Conservation (phyloP, 1,140 invertebrate species). For the Penaeus indicus region DNA sequence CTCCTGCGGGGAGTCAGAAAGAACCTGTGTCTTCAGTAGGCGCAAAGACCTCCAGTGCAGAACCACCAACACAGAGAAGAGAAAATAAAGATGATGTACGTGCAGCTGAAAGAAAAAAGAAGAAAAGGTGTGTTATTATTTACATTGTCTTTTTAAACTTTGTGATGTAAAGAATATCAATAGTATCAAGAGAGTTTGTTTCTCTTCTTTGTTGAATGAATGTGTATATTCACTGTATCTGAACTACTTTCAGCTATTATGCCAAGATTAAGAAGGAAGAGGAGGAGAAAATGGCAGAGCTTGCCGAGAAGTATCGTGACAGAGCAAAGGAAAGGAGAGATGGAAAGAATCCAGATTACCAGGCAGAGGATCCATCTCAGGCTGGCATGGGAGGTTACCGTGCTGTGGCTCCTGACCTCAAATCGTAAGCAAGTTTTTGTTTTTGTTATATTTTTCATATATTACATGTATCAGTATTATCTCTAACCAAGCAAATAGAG, state of each 20-base stretch:
- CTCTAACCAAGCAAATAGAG: not conserved
- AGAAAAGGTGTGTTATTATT: constrained; percentile 69
- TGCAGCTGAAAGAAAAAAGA: constrained; percentile 72
- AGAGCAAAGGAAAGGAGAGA: constrained; percentile 94
- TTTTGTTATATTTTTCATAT: not conserved
- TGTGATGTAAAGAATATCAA: not conserved
- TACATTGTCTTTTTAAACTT: not conserved
- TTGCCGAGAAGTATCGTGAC: constrained; percentile 96
- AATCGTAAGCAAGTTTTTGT: constrained; percentile 78
- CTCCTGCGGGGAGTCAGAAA: constrained; percentile 62
- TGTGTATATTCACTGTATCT: not conserved
- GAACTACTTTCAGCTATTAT: constrained; percentile 79
- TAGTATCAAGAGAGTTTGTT: not conserved
- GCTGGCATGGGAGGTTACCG: constrained; percentile 91
- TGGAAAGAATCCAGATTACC: constrained; percentile 80
- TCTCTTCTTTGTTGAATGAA: not conserved
- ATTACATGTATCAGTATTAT: not conserved
- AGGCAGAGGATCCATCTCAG: constrained; percentile 85
- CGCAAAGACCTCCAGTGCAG: constrained; percentile 58
- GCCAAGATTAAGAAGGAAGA: constrained; percentile 95
- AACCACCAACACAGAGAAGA: constrained; percentile 51
- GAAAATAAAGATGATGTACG: constrained; percentile 69
- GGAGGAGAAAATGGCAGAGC: constrained; percentile 93
- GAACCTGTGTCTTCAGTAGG: constrained; percentile 61
- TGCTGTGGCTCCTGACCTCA: constrained; percentile 95